Conservation (phyloP, 2,113 vertebrate species). For the Bambusicola thoracicus region DNA sequence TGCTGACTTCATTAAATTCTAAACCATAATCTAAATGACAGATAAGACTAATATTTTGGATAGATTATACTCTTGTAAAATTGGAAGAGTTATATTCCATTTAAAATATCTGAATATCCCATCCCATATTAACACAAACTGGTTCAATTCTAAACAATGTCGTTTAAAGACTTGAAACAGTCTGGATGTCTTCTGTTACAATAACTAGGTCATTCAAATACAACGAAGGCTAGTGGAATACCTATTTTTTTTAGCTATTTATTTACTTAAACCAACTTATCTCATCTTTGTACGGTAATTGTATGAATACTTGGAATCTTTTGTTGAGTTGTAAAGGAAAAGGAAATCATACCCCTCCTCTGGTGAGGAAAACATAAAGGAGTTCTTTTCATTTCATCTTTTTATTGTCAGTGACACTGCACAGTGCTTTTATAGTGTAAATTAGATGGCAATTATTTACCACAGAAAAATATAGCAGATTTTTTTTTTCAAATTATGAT, state of each 20-base stretch:
- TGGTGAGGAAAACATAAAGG: background rate
- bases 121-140: background rate
- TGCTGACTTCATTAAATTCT: background rate
- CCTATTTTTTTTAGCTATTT: background rate
- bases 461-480: background rate
- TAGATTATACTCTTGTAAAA: background rate
- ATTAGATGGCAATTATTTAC: background rate
- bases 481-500: background rate
- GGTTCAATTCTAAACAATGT: background rate
- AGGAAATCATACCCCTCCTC: background rate
- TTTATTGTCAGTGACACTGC: background rate
- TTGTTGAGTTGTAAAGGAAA: background rate
- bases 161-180: background rate
- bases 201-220: background rate
- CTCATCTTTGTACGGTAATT: background rate
- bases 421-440: background rate
- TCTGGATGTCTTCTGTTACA: background rate
- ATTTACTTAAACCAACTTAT: background rate
- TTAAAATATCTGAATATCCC: background rate
- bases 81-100: background rate
- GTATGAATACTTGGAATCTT: background rate
- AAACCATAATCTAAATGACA: background rate
- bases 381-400: background rate
- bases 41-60: background rate
- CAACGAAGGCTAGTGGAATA: background rate